Base-by-base conservation (phyloP, 2,113 vertebrate genomes). In the Nesospiza acunhae region DNA sequence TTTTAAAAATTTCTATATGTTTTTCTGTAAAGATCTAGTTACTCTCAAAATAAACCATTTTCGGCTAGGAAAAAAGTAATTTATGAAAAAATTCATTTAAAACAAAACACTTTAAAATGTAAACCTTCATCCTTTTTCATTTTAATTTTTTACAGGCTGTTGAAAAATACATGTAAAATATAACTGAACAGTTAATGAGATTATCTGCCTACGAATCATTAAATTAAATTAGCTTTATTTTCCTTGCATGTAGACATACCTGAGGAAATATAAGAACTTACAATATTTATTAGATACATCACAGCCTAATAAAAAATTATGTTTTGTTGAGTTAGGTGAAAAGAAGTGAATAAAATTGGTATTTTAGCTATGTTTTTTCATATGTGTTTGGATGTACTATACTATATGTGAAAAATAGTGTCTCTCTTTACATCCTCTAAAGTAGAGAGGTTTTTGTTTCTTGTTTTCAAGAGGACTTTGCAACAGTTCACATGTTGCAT, bases 11-110 rank as follows among this genome's bases (percentile, higher is more conserved):
- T 42, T 94, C 24, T 68, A 4, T 73, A 22, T 93, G 28, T 72
- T 95, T 93, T 91, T 82, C 67, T 85, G 9, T 59, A 74, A 91
- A 68, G 41, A 47, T 58, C 72, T 87, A n/a, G 79, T 20, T 50
- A 46, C 74, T 94, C 77, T 28, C 49, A 72, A 86, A 55, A 93
- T 63, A 63, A 84, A 58, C 37, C 17, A 89, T 88, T 96, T 94
- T 67, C 30, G 88, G 44, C 28, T 73, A 41, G 80, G 15, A 75
- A 24, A 90, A 79, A 73, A 90, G 6, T 7, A 64, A 56, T 67
- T 79, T 67, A 27, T 44, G 1, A 44, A 79, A 78, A 60, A 33
- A 27, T 1, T 31, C 0, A 35, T 35, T 16, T 3, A 10, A 56
- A 73, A 73, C 20, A 75, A 49, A 3, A 4, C 12, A 5, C 2